Evolutionary conservation across 2,113 vertebrate genomes (phyloP).

Genomic region (Crotalus tigris): DNA sequence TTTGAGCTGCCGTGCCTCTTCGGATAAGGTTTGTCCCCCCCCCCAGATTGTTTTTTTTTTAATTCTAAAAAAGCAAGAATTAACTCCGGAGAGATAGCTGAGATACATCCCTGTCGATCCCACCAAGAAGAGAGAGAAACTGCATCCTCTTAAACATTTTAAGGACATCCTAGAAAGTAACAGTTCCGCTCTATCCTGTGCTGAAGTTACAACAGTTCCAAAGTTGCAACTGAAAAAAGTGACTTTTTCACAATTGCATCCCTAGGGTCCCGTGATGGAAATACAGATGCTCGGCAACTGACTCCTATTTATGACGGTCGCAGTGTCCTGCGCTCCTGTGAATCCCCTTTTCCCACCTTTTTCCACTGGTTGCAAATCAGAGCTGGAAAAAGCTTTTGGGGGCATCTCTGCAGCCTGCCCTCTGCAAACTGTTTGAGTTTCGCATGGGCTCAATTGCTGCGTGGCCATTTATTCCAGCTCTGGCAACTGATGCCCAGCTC

Average conservation of each 20-base stretch:
- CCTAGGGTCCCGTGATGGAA: too few species aligned
- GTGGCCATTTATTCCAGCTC: conserved; percentile 62
- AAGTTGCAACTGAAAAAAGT: too few species aligned
- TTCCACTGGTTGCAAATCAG: conserved; percentile 38
- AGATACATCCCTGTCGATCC: too few species aligned
- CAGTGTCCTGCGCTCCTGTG: too few species aligned
- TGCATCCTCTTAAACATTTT: too few species aligned
- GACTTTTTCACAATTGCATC: too few species aligned
- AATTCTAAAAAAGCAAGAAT: background rate
- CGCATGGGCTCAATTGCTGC: conserved; percentile 62
- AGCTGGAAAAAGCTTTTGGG: background rate
- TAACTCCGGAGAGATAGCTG: background rate
- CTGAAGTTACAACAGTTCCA: too few species aligned
- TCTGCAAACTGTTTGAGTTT: conserved; percentile 63
- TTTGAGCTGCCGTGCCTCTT: background rate
- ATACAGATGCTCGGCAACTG: too few species aligned
- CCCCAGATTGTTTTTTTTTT: background rate
- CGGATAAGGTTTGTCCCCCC: background rate
- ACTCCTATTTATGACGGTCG: too few species aligned
- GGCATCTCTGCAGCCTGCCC: conserved; percentile 5
- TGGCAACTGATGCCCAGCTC: conserved; percentile 31
- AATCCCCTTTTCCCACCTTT: background rate
- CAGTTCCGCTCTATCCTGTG: too few species aligned
- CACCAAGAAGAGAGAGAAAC: too few species aligned
- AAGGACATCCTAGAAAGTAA: too few species aligned